Evolutionary conservation across 1,140 invertebrate species (phyloP).

Genomic region (Cydia splendana): DNA sequence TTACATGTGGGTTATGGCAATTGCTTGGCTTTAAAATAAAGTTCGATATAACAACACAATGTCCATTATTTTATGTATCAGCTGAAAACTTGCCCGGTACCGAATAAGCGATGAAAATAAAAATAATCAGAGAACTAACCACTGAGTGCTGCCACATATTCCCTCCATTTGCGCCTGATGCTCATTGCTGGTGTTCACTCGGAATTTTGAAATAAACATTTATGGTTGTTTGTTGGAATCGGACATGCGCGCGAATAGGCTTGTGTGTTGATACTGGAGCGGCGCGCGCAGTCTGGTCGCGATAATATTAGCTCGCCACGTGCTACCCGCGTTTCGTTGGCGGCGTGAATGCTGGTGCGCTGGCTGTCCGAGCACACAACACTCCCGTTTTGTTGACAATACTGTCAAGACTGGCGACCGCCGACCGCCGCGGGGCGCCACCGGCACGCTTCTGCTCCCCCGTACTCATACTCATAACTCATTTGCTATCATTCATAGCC

Average conservation of each 20-base stretch:
- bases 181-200: constrained; percentile 60
- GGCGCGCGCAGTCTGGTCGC: constrained; percentile 36
- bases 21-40: constrained; percentile 32
- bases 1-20: background rate
- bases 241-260: constrained; percentile 53
- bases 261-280: constrained; percentile 45
- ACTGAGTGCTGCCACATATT: constrained; percentile 73
- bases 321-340: constrained; percentile 62
- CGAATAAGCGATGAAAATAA: constrained; percentile 29
- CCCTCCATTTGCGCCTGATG: constrained; percentile 69
- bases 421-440: constrained; percentile 49
- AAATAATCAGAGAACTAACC: constrained; percentile 64
- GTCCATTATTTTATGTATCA: constrained; percentile 26
- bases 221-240: constrained; percentile 53
- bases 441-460: constrained; percentile 45
- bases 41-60: constrained; percentile 22
- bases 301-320: constrained; percentile 71
- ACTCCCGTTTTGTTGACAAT: constrained; percentile 68
- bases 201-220: constrained; percentile 66
- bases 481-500: constrained; percentile 46
- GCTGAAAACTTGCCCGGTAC: constrained; percentile 33
- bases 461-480: constrained; percentile 38
- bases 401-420: constrained; percentile 55
- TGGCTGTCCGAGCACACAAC: constrained; percentile 50
- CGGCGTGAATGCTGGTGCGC: constrained; percentile 60